A percentile compares a stretch with the other conserved stretches of the same genome.
phyloP scores from a whole-genome alignment of 2,888 invertebrate species.

The Nomada lathburiana region DNA sequence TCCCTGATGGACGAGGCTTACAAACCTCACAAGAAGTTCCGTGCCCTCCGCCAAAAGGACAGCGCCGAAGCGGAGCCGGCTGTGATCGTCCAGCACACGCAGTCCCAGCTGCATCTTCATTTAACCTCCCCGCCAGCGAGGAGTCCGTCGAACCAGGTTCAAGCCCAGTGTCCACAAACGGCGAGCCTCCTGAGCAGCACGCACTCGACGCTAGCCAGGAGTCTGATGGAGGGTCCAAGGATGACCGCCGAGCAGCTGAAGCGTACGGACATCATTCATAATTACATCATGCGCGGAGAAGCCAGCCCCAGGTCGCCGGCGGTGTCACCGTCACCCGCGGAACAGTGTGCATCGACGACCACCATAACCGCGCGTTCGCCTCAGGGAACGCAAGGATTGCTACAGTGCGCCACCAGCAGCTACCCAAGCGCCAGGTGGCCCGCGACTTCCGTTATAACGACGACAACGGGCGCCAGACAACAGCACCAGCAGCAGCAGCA shows the following conservation, averaged over 20 bases:
- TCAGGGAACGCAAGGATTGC: conserved; percentile 78
- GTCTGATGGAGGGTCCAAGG: conserved; percentile 96
- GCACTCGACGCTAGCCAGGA: conserved; percentile 95
- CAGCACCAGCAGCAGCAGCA: conserved; percentile 76
- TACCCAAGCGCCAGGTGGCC: conserved; percentile 79
- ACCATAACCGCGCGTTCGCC: conserved; percentile 81
- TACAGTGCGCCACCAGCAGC: conserved; percentile 81
- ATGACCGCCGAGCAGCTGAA: conserved; percentile 97
- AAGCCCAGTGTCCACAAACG: conserved; percentile 78
- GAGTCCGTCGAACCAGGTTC: conserved; percentile 86
- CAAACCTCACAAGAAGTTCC: conserved; percentile 98
- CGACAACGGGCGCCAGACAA: conserved; percentile 85
- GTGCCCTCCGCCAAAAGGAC: conserved; percentile 92
- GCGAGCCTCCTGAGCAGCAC: conserved; percentile 91
- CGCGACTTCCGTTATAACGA: conserved; percentile 88
- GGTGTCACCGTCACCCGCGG: conserved; percentile 84
- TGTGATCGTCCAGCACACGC: conserved; percentile 82
- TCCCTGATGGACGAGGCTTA: conserved; percentile 97
- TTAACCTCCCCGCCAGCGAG: conserved; percentile 82
- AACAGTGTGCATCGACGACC: conserved; percentile 85
- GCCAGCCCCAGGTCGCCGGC: conserved; percentile 82
- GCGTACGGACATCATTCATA: conserved; percentile 96
- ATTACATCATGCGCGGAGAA: conserved; percentile 94
- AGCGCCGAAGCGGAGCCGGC: conserved; percentile 92
- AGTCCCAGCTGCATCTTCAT: conserved; percentile 86